Evolutionary conservation across 2,797 vertebrate genomes (phyloP), one percentile per base, ranked within the genome.

Genomic region (Ceyx erithaca): DNA sequence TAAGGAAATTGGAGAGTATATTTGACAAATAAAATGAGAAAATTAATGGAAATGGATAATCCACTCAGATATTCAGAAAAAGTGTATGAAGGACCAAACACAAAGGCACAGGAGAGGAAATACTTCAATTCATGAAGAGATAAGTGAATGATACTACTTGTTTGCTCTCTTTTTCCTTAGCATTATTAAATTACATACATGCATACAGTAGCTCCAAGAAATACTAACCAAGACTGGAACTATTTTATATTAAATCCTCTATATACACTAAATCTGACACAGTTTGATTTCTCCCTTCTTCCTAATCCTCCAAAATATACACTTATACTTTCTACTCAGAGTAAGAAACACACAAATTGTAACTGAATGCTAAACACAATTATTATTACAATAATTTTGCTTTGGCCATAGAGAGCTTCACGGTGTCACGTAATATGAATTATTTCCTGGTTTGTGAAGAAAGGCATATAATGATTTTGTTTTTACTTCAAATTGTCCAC

Each of bases 1-100:
- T 95, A 94, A 95, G 94, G 85, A 94, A 96, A 96, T 91, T 71
- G 79, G 85, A 76, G 64, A 79, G 45, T 25, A 81, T 91, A 91
- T 93, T 92, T 90, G 96, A 88, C 93, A 96, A 94, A 94, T 80
- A 92, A 70, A 92, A 95, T 88, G 76, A 83, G 89, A 95, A 95
- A 96, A 97, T 87, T 96, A 95, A 96, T 92, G 90, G 75, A 85
- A 88, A 75, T 8, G 83, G 80, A 80, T 92, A 93, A 94, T 88
- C 81, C 85, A 87, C 71, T 87, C 70, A 76, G 67, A 68, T 90
- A 90, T 77, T 88, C 48, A 81, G 80, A 78, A 58, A 45, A 93
- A 35, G 37, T 46, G 26, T 85, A 70, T 18, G 31, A 90, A 83
- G 20, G 51, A 73, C 12, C 55, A 88, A 77, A 78, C 48, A 80